These are phyloP conservation scores for Struthidea cinerea DNA, from an alignment of 2,113 vertebrate genomes.

Conservation along the genomic window DNA sequence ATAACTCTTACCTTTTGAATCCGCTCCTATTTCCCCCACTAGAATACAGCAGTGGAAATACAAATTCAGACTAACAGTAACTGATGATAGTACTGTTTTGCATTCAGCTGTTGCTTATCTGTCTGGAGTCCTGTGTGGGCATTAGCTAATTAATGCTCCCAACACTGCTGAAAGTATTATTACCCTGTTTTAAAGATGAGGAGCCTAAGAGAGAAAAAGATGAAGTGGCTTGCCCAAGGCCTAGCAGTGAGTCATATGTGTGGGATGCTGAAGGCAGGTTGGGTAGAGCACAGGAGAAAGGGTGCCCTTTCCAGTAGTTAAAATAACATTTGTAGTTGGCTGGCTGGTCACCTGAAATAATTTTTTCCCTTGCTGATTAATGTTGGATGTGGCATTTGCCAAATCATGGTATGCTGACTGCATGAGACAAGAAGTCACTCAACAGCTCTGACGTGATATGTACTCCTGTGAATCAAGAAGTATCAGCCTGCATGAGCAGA, in stretches of 20 bases:
- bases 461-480: not conserved
- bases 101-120: constrained; percentile 11
- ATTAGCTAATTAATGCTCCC: constrained; percentile 46
- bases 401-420: not conserved
- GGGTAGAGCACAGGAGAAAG: not conserved
- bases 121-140: constrained; percentile 37
- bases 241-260: constrained; percentile 35
- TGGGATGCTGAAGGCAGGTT: constrained; percentile 29
- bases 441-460: not conserved
- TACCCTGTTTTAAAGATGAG: constrained; percentile 13
- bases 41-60: constrained; percentile 1
- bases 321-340: not conserved
- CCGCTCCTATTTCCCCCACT: not conserved
- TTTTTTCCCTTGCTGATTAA: not conserved
- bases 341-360: not conserved
- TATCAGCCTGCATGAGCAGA: not conserved
- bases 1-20: not conserved
- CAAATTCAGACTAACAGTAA: constrained; percentile 59
- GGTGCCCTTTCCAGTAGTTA: not conserved
- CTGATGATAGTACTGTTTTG: constrained; percentile 19
- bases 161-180: constrained; percentile 26
- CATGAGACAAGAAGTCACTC: not conserved
- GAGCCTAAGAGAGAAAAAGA: constrained; percentile 21
- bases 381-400: not conserved
- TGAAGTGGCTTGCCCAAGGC: constrained; percentile 37